These are phyloP conservation scores for Pogona vitticeps DNA, from an alignment of 2,113 vertebrate genomes.

Conservation along the genomic window DNA sequence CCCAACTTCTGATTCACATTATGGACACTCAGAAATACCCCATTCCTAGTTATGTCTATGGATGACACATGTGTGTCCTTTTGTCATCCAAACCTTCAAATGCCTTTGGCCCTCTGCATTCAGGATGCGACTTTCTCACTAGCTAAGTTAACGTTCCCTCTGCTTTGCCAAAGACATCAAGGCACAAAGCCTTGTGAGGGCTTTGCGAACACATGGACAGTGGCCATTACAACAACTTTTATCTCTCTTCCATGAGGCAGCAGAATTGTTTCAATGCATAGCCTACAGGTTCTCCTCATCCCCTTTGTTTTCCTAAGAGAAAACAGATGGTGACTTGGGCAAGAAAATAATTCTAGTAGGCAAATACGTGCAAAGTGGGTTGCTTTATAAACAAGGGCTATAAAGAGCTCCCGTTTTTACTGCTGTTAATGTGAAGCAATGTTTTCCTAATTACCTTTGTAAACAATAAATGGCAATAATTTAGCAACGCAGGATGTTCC, in stretches of 20 bases:
- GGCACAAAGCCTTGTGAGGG: slow-evolving; percentile 4
- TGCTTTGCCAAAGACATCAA: slow-evolving; percentile 21
- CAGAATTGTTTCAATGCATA: slow-evolving; percentile 67
- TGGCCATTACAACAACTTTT: slow-evolving; percentile 49
- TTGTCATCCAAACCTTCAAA: not conserved
- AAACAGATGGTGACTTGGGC: slow-evolving; percentile 76
- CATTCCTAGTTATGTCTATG: not conserved
- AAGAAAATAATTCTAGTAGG: slow-evolving; percentile 62
- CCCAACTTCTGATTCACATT: not conserved
- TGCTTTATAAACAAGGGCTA: slow-evolving; percentile 69
- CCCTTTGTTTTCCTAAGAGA: slow-evolving; percentile 70
- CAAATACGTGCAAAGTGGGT: slow-evolving; percentile 68
- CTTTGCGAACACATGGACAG: not conserved
- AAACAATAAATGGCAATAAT: slow-evolving; percentile 70
- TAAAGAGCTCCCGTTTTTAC: slow-evolving; percentile 70
- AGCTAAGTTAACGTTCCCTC: slow-evolving; percentile 20
- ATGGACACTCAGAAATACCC: not conserved
- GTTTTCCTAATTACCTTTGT: slow-evolving; percentile 67
- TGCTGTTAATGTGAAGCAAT: slow-evolving; percentile 68
- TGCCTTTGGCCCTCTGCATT: not conserved
- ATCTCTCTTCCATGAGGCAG: slow-evolving; percentile 56
- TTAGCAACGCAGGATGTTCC: slow-evolving; percentile 63
- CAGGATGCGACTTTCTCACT: not conserved
- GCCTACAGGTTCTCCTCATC: slow-evolving; percentile 62
- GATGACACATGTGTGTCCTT: not conserved